Evolutionary conservation across 2,113 vertebrate species (phyloP).

Genomic region (Mohoua ochrocephala): DNA sequence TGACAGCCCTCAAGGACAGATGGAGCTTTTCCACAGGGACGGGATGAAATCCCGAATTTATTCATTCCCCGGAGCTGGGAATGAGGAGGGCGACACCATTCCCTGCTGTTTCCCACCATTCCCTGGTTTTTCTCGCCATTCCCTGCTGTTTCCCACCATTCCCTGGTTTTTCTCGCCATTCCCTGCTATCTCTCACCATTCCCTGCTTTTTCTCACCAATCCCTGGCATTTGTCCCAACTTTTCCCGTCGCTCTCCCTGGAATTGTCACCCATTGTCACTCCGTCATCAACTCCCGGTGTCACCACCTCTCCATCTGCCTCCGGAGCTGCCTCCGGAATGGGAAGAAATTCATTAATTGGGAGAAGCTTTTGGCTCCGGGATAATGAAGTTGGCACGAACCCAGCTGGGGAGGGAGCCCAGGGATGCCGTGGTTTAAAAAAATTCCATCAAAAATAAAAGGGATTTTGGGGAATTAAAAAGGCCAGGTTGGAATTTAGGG

Average conservation of each 20-base stretch:
- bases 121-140: neutral
- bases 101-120: neutral
- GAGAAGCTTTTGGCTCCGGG: conserved; percentile 3
- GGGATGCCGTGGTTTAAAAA: neutral
- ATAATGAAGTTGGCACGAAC: neutral
- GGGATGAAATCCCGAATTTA: neutral
- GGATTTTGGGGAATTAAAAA: neutral
- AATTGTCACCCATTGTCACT: conserved; percentile 8
- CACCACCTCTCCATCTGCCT: conserved; percentile 21
- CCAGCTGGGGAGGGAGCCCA: neutral
- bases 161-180: neutral
- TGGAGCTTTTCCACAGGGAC: neutral
- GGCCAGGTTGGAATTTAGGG: neutral
- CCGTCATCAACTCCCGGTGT: neutral
- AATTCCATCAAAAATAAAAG: neutral
- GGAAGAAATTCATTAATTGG: conserved; percentile 34
- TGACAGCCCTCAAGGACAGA: neutral
- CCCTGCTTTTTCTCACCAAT: neutral
- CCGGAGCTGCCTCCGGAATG: neutral
- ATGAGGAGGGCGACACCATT: neutral
- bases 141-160: neutral
- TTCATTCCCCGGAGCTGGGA: neutral
- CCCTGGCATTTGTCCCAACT: neutral
- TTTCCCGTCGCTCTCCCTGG: neutral
- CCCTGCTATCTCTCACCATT: neutral